Evolutionary conservation across 1,140 invertebrate species (phyloP), one percentile per base, ranked within the genome.

Genomic region (Euglossa dilemma): DNA sequence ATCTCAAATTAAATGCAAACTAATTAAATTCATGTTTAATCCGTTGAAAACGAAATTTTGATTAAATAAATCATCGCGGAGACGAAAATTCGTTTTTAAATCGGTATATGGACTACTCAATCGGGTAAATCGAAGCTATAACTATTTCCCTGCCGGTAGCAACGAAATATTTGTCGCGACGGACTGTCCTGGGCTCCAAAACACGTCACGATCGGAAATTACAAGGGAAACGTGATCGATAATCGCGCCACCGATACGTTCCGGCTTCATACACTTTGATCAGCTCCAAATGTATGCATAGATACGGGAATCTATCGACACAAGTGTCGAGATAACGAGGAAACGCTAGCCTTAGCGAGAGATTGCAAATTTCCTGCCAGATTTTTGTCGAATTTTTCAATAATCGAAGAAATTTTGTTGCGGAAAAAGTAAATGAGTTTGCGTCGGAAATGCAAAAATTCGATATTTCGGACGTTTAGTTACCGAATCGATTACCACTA

Each of bases 251-350:
- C 16, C 47, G 74, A 83, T 75, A 78, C 28, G 59, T 75, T 36
- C 18, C 50, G n/a, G 12, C 36, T 28, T 61, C 59, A 80, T 86
- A 59, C 57, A 52, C 45, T 64, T 80, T 61, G 81, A 61, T 87
- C 76, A 57, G 43, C 57, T 23, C 20, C 43, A 9, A 73, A 87
- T 86, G 71, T 84, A 83, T 75, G 80, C 77, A 64, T 73, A 80
- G 75, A 86, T 84, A 74, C 20, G 56, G 36, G 50, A 77, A 78
- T 66, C 61, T 28, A 84, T 54, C 16, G 50, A 18, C 59, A 20
- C 28, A 9, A n/a, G 45, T 52, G 66, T 54, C 56, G n/a, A 14
- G 74, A 85, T 78, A 85, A 84, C 67, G 25, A 50, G 25, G 9
- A 28, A 56, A 64, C 12, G 2, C 5, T 28, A 20, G 25, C 23